Evolutionary conservation across 1,140 invertebrate species (phyloP).

Genomic region (Pogonomyrmex barbatus): DNA sequence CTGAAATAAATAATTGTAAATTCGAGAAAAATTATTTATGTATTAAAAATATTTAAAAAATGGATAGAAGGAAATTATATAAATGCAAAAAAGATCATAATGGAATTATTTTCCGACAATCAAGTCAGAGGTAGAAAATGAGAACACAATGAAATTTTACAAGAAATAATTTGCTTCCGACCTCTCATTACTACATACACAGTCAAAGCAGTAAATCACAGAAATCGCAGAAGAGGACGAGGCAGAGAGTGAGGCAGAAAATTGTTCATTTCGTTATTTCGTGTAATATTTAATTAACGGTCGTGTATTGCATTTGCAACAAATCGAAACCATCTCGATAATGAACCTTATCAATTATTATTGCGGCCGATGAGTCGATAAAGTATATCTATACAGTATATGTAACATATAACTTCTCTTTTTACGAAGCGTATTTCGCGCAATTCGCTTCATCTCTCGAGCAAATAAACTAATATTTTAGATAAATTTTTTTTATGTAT

Average conservation of each 20-base stretch:
- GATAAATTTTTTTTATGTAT: slow-evolving; percentile 26
- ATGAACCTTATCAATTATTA: slow-evolving; percentile 62
- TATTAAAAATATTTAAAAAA: not conserved
- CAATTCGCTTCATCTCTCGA: not conserved
- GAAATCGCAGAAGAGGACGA: slow-evolving; percentile 43
- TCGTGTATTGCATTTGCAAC: slow-evolving; percentile 53
- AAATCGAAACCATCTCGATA: slow-evolving; percentile 63
- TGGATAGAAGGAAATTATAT: slow-evolving; percentile 1
- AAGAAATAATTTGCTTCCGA: slow-evolving; percentile 26
- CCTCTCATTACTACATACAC: not conserved
- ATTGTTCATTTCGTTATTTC: slow-evolving; percentile 48
- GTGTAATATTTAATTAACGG: slow-evolving; percentile 59
- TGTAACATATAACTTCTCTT: slow-evolving; percentile 33
- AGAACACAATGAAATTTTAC: not conserved
- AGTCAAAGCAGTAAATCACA: slow-evolving; percentile 24
- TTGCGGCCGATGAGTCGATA: slow-evolving; percentile 59
- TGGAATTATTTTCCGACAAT: slow-evolving; percentile 13
- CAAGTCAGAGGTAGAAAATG: slow-evolving; percentile 5
- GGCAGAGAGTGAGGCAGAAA: slow-evolving; percentile 26
- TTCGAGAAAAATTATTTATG: not conserved
- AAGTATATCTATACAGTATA: slow-evolving; percentile 36
- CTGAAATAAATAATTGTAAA: not conserved
- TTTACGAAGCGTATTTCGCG: slow-evolving; percentile 15
- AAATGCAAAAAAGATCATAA: slow-evolving; percentile 1
- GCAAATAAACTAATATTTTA: not conserved